Evolutionary conservation across 2,888 invertebrate species (phyloP), one percentile per base, ranked within the genome.

Genomic region (Drosophila pseudotalamancana): DNA sequence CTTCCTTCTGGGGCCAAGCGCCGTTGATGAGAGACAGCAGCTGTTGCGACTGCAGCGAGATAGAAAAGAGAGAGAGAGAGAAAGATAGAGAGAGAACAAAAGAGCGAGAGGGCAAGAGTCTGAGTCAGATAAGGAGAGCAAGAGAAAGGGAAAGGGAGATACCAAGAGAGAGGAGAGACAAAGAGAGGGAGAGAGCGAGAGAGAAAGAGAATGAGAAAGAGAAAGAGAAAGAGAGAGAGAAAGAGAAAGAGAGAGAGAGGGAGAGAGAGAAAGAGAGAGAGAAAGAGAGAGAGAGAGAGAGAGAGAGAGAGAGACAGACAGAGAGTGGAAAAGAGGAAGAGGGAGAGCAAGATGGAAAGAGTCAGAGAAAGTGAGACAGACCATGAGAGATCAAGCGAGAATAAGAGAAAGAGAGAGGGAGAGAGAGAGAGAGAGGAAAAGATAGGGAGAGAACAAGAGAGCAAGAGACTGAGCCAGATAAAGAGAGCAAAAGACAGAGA

Each of bases 11-110:
- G 8, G 19, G 25, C 48, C 48, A 35, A 5, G 18, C 23, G 18
- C 37, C 49, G n/a, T 53, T 80, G 0, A 83, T 46, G 5, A 65
- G 56, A 2, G 11, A n/a, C 9, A 66, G 57, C 19, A 81, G 50
- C 11, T 46, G 40, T 9, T 66, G 56, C 0, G 84, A 60, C 87
- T 80, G 31, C 9, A 1, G n/a, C 2, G 40, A 11, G 29, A n/a
- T 11, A 3, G 29, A n/a, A 29, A n/a, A 29, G n/a, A 29, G 29
- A 29, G n/a, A 29, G 40, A 11, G 40, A 25, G 16, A 16, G 16
- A 1, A 6, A 4, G 16, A 4, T 6, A 6, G 19, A n/a, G 37
- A 14, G 6, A 5, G 6, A 1, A 9, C 3, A 21, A n/a, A n/a
- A n/a, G n/a, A n/a, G n/a, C n/a, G n/a, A n/a, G 19, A n/a, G 37